Evolutionary conservation across 1,140 invertebrate genomes (phyloP), one percentile per base, ranked within the genome.

Genomic region (Paraescarpia echinospica): DNA sequence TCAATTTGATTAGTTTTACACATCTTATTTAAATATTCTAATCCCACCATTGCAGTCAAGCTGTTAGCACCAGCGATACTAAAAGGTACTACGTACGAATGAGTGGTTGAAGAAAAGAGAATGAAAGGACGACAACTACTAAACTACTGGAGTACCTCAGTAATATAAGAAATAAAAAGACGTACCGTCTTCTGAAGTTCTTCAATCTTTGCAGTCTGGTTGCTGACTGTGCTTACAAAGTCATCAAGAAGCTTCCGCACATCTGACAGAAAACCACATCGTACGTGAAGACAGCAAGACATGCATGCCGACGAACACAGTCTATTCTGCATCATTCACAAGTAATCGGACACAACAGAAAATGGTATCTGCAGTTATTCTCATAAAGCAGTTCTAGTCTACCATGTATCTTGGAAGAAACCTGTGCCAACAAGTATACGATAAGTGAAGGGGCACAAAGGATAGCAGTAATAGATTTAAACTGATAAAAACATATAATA

Each of bases 251-350:
- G 59, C 2, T 77, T 77, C 59, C 2, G 59, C 59, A 77, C 59
- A 77, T 77, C 59, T 77, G 59, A 91, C 90, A 92, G 35, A n/a
- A 89, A 77, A 89, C 91, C 89, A 93, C 34, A 35, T 93, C 91
- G 22, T 77, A 77, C 1, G 27, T 77, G 59, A 77, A 1, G 2
- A 22, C 27, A 77, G 14, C 22, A 77, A 77, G 59, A 27, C 22
- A 31, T 4, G 22, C 59, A 8, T 77, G 27, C 1, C 59, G 18
- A 77, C 18, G 59, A 77, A 31, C 14, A 5, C 22, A 77, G 59
- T 22, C 59, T 77, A 77, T 41, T 41, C 41, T 41, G 41, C 41
- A 41, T 77, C 59, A 77, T 77, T 77, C 22, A 4, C 14, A 27
- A 18, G 14, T 31, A 27, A 31, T 77, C 59, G 22, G 22, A 4